Evolutionary conservation across 1,140 invertebrate species (phyloP).

Genomic region (Spodoptera frugiperda): DNA sequence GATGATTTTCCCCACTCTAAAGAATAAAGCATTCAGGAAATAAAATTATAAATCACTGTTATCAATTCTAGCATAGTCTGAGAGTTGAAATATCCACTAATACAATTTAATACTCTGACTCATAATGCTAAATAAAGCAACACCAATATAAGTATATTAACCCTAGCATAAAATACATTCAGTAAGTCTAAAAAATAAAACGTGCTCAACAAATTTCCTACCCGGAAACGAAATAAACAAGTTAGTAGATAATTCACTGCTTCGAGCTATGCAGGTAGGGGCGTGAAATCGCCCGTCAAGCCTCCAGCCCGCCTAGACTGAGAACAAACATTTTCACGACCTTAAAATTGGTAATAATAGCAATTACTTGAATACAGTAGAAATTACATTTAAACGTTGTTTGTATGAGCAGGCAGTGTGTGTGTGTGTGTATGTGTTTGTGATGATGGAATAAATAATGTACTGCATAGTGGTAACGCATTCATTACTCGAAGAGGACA

Average conservation of each 20-base stretch:
- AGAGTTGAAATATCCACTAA: no score
- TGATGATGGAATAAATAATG: no score
- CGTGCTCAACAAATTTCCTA: conserved; percentile 15
- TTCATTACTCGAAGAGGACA: no score
- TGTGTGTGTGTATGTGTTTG: no score
- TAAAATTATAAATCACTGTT: no score
- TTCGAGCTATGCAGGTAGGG: background rate
- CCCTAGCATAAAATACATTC: background rate
- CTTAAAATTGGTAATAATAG: conserved; percentile 52
- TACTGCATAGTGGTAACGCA: no score
- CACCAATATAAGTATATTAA: no score
- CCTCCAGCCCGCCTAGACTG: conserved; percentile 20
- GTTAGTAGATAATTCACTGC: conserved; percentile 23
- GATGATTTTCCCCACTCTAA: no score
- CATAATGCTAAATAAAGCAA: no score
- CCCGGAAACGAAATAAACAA: conserved; percentile 28
- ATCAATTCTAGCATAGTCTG: no score
- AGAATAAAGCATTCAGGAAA: no score
- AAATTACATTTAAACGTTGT: conserved; percentile 15
- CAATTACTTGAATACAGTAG: conserved; percentile 42
- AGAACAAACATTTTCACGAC: conserved; percentile 49
- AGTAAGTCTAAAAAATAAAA: background rate
- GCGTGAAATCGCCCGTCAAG: conserved; percentile 46
- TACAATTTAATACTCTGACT: no score
- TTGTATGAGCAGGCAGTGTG: background rate